Evolutionary conservation across 1,140 invertebrate species (phyloP), one percentile per base, ranked within the genome.

Genomic region (Sarcophaga peregrina): DNA sequence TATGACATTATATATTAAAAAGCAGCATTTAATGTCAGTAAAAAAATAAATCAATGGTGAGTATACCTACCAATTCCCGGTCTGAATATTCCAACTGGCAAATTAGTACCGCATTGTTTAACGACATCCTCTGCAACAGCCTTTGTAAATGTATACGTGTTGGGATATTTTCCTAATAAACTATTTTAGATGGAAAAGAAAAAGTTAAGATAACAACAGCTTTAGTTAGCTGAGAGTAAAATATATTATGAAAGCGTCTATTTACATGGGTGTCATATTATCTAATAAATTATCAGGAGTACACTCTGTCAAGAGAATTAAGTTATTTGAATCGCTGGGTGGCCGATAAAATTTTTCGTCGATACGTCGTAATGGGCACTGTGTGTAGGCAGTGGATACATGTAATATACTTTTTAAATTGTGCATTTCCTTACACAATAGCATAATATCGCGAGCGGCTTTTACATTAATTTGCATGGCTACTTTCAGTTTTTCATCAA

Each of bases 131-230:
- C 94, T 0, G 94, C 93, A 5, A 94, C 87, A 0, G 93, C 93
- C 89, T 95, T 95, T 0, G 94, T 94, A 85, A 93, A 94, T 7
- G 93, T 93, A 83, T 95, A 95, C 0, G 94, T 94, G 85, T 95
- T 95, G 0, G 94, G 94, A 78, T 92, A 91, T n/a, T 93, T 91
- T 9, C 92, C 92, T 10, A 95, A 85, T 10, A 93, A 85, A n/a
- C 93, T 93, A 86, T 3, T 88, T 89, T n/a, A 20, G n/a, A 73
- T 13, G 48, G 37, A 82, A 68, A 81, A 25, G 15, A 52, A 11
- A 75, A 75, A 75, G 13, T 75, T 11, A 75, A 13, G 25, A 25
- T 11, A n/a, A 17, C 37, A 68, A 10, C 17, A 45, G 50, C 25
- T 50, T 83, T 81, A 11, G 58, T 17, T 58, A 25, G 15, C 25